Evolutionary conservation across 2,888 invertebrate species (phyloP), one percentile per base, ranked within the genome.

Genomic region (Cistogaster globosa): DNA sequence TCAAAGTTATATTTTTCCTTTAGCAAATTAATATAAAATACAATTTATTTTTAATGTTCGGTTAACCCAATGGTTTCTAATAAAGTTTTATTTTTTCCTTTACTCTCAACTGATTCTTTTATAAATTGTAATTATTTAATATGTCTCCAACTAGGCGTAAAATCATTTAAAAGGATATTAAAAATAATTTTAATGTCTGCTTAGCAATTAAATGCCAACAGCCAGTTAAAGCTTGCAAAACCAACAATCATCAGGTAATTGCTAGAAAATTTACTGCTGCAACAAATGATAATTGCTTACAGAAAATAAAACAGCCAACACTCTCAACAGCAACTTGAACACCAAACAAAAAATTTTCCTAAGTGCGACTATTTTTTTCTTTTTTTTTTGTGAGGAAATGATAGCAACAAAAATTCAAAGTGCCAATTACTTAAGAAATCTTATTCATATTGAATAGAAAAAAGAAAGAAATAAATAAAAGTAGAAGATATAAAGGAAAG

Each of bases 161-260:
- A 83, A 79, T 79, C 79, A 79, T 79, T 83, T 78, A 83, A 65
- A 65, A 55, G 69, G 67, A 62, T 79, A 82, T 82, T 78, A 75
- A 83, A 82, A 79, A 76, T 77, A 74, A 75, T 82, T 83, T 65
- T 76, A 69, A 80, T 80, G 83, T 83, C 83, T 86, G 80, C 77
- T 86, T 77, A 76, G 83, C 85, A 86, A 86, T 86, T 82, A 86
- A 86, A 86, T 82, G 67, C 79, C 83, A 83, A 76, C 78, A 60
- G 74, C 26, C 77, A 80, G 72, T 80, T 84, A 82, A 81, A 84
- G 78, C 42, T 72, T 42, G 77, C 45, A 83, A 86, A 86, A 83
- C 83, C 86, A 78, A 78, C 85, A 85, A 85, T 85, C 85, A 82
- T 78, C 85, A 85, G 85, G 85, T 85, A 85, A 85, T 85, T 85